Percentiles rank a stretch among this genome's conserved stretches.
These are phyloP conservation scores for Hydractinia symbiolongicarpus DNA, from an alignment of 30 jellyfish, hydroid and myxozoan genomes.

Conservation along the genomic window DNA sequence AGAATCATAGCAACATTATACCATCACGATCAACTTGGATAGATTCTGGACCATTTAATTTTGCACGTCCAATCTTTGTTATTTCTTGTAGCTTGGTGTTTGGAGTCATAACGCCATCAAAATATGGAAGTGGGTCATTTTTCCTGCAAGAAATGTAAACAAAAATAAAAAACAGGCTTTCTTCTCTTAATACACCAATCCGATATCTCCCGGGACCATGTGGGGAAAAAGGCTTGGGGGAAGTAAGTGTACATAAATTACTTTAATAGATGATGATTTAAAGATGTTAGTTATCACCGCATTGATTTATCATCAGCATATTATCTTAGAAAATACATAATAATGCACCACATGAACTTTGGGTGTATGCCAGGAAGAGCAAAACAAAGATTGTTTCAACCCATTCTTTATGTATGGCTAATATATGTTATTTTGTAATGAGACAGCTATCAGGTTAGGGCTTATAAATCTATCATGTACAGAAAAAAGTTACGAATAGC, in stretches of 20 bases:
- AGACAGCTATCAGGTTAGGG: too few species aligned
- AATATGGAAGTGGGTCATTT: constrained; percentile 53
- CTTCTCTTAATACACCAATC: constrained; percentile 2
- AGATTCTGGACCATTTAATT: constrained; percentile 87
- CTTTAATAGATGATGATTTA: neutral
- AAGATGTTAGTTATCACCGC: neutral
- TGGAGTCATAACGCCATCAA: constrained; percentile 78
- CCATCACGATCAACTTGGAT: constrained; percentile 70
- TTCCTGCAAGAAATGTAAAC: constrained; percentile 21
- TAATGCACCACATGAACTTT: too few species aligned
- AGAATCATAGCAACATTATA: neutral
- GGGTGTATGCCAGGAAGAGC: too few species aligned
- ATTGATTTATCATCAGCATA: too few species aligned
- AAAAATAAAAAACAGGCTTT: neutral
- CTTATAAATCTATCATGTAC: too few species aligned
- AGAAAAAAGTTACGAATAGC: too few species aligned
- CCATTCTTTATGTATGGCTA: too few species aligned
- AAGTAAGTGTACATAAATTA: neutral
- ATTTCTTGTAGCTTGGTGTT: constrained; percentile 67
- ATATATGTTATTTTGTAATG: too few species aligned
- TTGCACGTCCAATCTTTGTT: constrained; percentile 54
- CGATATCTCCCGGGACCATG: neutral
- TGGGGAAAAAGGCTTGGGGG: too few species aligned
- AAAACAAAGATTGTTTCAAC: too few species aligned
- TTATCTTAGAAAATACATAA: too few species aligned